Evolutionary conservation across 2,888 invertebrate genomes (phyloP), one percentile per base, ranked within the genome.

Genomic region (Sphaerophoria taeniata): DNA sequence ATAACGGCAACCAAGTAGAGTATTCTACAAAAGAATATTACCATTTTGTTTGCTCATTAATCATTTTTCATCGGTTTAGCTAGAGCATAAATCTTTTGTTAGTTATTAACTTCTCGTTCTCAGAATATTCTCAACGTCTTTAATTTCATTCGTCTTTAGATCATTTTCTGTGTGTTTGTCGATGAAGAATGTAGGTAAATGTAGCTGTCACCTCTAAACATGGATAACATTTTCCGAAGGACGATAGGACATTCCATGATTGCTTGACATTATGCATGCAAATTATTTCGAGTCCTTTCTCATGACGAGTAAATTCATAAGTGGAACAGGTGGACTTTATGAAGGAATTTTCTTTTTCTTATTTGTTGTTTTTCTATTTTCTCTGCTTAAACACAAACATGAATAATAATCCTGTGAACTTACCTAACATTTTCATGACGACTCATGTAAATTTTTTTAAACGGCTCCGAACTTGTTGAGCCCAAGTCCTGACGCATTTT

Each of bases 381-480:
- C 16, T 24, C 3, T 39, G 36, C 6, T 58, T 36, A 43, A 12
- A 24, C 16, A 12, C 24, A 12, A 43, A 51, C 39, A 58, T 58
- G 58, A 60, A 39, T 60, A 12, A 12, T 60, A 60, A 60, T 47
- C 45, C 36, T 49, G 4, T 31, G 34, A 14, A 87, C 93, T 93
- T 93, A 97, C 96, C 98, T 98, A 90, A 98, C 98, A 92, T 98
- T 98, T 92, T 98, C 98, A 92, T 98, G 98, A 24, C 98, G 94
- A 88, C 97, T 98, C 98, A 98, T 98, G 92, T 98, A 98, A 90
- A 98, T 98, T 93, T 98, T 98, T 93, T 98, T 98, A 92, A 98
- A 98, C 91, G 98, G 98, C 87, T 92, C 92, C 3, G 97, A 98
- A 90, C 97, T 97, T 80, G 96, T 95, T 34, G 96, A 95, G 34